Percentiles rank a stretch among this genome's conserved stretches.
Evolutionary conservation across 2,797 vertebrate genomes (phyloP).

Genomic region (Brotogeris chrysoptera): DNA sequence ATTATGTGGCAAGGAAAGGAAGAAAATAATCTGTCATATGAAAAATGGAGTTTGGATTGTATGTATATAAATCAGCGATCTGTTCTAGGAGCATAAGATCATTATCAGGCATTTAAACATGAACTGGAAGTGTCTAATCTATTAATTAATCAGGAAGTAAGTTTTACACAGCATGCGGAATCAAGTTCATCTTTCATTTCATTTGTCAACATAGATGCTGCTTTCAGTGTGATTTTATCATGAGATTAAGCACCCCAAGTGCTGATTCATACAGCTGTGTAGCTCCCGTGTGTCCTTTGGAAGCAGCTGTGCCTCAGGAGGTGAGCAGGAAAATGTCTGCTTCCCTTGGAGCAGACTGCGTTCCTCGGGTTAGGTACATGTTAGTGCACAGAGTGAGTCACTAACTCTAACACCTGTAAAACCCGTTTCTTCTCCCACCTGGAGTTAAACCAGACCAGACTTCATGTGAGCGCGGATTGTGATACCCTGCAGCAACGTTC

Average conservation of each 20-base stretch:
- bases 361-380: background rate
- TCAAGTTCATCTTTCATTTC: slow-evolving; percentile 50
- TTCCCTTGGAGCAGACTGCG: background rate
- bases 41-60: slow-evolving; percentile 40
- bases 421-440: background rate
- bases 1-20: slow-evolving; percentile 46
- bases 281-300: background rate
- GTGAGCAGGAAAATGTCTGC: background rate
- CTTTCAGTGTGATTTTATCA: background rate
- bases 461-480: background rate
- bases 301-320: background rate
- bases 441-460: background rate
- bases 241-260: background rate
- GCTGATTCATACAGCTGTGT: background rate
- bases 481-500: slow-evolving; percentile 3
- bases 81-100: slow-evolving; percentile 6
- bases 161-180: slow-evolving; percentile 26
- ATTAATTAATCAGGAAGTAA: slow-evolving; percentile 51
- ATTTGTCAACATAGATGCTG: background rate
- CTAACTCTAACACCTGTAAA: background rate
- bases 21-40: slow-evolving; percentile 58
- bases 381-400: background rate
- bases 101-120: slow-evolving; percentile 42
- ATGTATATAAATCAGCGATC: slow-evolving; percentile 17
- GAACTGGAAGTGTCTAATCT: slow-evolving; percentile 39